Conservation (phyloP, 2,113 vertebrate genomes). For the Bostrychus sinensis region DNA sequence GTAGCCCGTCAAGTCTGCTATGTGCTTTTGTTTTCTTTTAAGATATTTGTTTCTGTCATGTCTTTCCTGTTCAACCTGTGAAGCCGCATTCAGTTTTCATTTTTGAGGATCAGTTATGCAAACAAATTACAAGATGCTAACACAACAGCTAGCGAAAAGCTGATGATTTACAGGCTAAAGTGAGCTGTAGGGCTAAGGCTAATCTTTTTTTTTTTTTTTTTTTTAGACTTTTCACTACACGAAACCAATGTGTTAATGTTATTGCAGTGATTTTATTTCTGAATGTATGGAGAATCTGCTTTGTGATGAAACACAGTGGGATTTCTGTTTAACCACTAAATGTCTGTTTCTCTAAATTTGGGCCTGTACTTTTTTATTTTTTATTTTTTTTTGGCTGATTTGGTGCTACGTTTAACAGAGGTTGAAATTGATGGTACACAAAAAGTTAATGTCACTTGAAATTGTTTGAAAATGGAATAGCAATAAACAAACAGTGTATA, state of each 20-base stretch:
- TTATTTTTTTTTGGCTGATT: not conserved
- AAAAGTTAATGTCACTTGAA: not conserved
- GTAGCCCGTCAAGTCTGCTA: slow-evolving; percentile 26
- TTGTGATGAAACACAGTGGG: not conserved
- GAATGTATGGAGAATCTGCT: slow-evolving; percentile 4
- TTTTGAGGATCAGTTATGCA: slow-evolving; percentile 7
- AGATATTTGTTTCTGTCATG: slow-evolving; percentile 40
- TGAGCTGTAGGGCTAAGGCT: not conserved
- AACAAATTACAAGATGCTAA: not conserved
- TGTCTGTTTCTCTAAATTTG: not conserved
- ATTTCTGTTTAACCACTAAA: not conserved
- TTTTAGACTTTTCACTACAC: not conserved
- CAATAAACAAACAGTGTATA: too few species aligned
- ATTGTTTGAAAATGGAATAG: not conserved
- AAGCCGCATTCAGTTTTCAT: slow-evolving; percentile 50
- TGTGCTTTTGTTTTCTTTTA: slow-evolving; percentile 16
- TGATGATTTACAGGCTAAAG: not conserved
- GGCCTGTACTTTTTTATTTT: not conserved
- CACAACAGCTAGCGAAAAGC: not conserved
- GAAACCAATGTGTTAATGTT: not conserved
- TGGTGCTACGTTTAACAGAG: not conserved
- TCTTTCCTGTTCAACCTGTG: slow-evolving; percentile 61
- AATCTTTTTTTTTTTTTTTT: too few species aligned
- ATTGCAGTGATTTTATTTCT: not conserved
- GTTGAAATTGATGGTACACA: not conserved